A percentile compares a stretch with the other conserved stretches of the same genome.
Conservation (phyloP, 2,888 invertebrate species). For the Melipona beecheii region DNA sequence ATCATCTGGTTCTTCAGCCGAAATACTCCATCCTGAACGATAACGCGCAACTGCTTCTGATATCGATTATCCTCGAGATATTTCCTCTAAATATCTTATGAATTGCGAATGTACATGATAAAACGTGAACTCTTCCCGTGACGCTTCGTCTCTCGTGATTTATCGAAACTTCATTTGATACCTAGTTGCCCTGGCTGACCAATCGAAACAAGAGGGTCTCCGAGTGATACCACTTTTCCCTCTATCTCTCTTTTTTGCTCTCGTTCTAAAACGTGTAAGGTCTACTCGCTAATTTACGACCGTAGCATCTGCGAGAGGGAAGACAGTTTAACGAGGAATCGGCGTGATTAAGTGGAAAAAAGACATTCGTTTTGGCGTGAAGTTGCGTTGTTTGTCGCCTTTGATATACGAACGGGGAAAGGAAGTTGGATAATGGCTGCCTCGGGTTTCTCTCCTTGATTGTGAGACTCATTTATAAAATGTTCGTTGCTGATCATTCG, state of each 20-base stretch:
- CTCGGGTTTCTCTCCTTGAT: neutral
- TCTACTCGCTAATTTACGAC: slow-evolving; percentile 68
- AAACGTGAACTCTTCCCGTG: slow-evolving; percentile 36
- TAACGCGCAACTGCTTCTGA: too few species aligned
- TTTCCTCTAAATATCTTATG: neutral
- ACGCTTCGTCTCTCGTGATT: slow-evolving; percentile 59
- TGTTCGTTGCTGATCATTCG: neutral
- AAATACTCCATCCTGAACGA: too few species aligned
- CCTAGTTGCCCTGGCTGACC: slow-evolving; percentile 46
- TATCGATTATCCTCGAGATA: too few species aligned
- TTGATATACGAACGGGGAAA: neutral
- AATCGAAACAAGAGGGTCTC: slow-evolving; percentile 54
- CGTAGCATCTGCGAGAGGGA: slow-evolving; percentile 16
- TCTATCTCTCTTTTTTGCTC: slow-evolving; percentile 51
- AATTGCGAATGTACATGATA: slow-evolving; percentile 28
- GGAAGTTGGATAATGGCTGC: neutral
- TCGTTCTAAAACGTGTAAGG: slow-evolving; percentile 36
- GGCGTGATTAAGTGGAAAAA: slow-evolving; percentile 53
- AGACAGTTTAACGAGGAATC: slow-evolving; percentile 63
- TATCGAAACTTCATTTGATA: slow-evolving; percentile 53
- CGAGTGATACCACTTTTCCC: slow-evolving; percentile 39
- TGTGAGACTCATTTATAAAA: neutral
- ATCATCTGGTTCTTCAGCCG: too few species aligned
- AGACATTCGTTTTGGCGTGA: neutral
- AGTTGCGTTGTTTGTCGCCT: slow-evolving; percentile 1